Conservation (phyloP, 2,113 vertebrate species). For the Promerops cafer region DNA sequence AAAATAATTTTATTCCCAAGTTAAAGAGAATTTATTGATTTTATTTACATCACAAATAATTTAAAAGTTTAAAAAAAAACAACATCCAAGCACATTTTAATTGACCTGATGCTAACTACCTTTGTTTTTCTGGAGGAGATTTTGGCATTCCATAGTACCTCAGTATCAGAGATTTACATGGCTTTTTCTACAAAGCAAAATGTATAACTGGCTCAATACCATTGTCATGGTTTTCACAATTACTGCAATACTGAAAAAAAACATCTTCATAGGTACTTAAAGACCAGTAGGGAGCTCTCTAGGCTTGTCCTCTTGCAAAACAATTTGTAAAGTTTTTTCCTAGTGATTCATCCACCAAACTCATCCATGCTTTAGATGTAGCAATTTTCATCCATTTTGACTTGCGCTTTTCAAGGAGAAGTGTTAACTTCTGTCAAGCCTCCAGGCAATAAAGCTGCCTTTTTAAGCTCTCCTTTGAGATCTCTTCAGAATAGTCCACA, state of each 20-base stretch:
- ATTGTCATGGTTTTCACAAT: background rate
- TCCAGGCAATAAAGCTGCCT: slow-evolving; percentile 51
- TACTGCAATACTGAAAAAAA: background rate
- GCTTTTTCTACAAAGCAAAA: background rate
- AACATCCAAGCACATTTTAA: background rate
- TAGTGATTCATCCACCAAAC: background rate
- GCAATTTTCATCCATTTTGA: slow-evolving; percentile 9
- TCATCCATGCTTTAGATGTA: background rate
- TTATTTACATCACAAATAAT: background rate
- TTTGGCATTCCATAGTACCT: background rate
- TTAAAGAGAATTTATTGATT: background rate
- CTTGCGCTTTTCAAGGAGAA: slow-evolving; percentile 48
- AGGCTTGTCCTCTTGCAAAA: background rate
- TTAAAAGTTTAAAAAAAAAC: background rate
- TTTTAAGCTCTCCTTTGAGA: slow-evolving; percentile 49
- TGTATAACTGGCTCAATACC: background rate
- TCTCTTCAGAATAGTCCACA: background rate
- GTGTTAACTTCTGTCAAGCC: slow-evolving; percentile 48
- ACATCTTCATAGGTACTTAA: background rate
- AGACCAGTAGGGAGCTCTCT: slow-evolving; percentile 2
- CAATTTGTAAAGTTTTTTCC: background rate
- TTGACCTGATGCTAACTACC: background rate
- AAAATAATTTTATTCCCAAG: background rate
- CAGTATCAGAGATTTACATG: background rate
- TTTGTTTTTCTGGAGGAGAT: background rate